Evolutionary conservation across 2,888 invertebrate genomes (phyloP).

Genomic region (Microctonus brassicae): DNA sequence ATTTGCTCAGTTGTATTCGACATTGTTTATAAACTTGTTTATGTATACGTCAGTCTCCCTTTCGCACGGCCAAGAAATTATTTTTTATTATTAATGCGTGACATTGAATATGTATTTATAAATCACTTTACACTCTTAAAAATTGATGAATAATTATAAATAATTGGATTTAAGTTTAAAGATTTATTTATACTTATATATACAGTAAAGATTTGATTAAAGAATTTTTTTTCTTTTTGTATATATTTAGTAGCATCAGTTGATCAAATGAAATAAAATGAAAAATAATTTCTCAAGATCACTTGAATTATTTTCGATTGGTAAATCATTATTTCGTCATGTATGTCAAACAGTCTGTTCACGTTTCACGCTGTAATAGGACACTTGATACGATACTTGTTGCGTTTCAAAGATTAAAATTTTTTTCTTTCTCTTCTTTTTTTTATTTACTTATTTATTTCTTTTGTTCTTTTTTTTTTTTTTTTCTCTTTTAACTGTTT

Average conservation of each 20-base stretch:
- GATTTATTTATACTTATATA: too few species aligned
- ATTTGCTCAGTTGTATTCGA: background rate
- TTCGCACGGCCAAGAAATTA: background rate
- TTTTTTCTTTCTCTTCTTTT: background rate
- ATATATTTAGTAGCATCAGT: background rate
- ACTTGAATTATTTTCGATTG: slow-evolving; percentile 9
- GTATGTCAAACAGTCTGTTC: background rate
- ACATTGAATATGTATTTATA: background rate
- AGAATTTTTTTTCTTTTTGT: background rate
- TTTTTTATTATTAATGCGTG: background rate
- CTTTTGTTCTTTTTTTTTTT: background rate
- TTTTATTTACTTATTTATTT: background rate
- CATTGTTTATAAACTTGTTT: background rate
- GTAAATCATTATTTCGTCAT: background rate
- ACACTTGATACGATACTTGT: background rate
- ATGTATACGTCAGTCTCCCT: background rate
- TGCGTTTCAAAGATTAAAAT: background rate
- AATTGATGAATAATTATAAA: background rate
- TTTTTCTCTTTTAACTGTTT: background rate
- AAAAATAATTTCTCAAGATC: background rate
- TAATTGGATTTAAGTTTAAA: background rate
- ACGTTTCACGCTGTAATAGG: background rate
- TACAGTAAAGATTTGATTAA: too few species aligned
- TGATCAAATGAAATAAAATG: background rate
- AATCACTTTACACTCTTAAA: background rate